A percentile compares a stretch with the other conserved stretches of the same genome.
Evolutionary conservation across 2,888 invertebrate genomes (phyloP).

Genomic region (Balanococcus diminutus): DNA sequence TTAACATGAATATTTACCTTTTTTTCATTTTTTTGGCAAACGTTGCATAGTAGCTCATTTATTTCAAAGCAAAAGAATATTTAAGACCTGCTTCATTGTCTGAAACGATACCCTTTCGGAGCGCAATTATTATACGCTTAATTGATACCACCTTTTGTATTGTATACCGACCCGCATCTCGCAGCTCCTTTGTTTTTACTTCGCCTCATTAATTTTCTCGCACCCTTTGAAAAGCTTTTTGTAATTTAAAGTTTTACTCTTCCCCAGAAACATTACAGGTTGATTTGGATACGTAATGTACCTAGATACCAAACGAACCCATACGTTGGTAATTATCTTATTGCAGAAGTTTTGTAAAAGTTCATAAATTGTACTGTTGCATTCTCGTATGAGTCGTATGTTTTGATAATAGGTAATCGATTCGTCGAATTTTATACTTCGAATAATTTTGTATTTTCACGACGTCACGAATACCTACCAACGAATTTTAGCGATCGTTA

Average conservation of each 20-base stretch:
- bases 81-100: background rate
- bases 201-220: background rate
- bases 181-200: background rate
- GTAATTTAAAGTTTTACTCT: background rate
- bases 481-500: background rate
- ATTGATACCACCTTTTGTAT: background rate
- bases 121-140: background rate
- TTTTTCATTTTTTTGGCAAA: background rate
- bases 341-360: background rate
- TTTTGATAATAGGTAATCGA: background rate
- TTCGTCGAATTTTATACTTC: background rate
- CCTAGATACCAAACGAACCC: background rate
- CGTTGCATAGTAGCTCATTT: background rate
- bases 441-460: background rate
- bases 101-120: background rate
- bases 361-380: background rate
- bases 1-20: background rate
- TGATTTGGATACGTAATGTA: background rate
- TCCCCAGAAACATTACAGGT: too few relatives aligned
- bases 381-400: background rate
- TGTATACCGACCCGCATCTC: background rate
- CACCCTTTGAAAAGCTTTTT: conserved; percentile 2
- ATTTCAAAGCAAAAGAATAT: background rate
- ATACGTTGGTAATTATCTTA: background rate
- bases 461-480: background rate